phyloP scores from a whole-genome alignment of 2,113 vertebrate genomes.

The Corythaixoides concolor region DNA sequence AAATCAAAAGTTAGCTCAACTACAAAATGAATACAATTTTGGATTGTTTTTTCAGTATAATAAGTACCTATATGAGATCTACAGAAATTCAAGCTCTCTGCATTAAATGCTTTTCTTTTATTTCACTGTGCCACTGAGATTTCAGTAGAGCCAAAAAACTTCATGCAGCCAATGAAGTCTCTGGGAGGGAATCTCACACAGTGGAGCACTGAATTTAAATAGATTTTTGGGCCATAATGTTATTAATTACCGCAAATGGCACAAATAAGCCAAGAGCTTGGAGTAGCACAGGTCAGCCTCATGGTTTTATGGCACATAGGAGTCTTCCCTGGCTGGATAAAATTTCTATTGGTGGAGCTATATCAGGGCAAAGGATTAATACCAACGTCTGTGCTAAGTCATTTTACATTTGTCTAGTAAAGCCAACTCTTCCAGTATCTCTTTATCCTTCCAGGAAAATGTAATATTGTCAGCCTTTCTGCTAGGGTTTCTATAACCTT shows the following conservation, averaged over 20 bases:
- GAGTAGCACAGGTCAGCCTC: not conserved
- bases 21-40: not conserved
- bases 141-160: not conserved
- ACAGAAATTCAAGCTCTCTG: not conserved
- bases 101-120: not conserved
- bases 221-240: not conserved
- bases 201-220: not conserved
- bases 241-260: not conserved
- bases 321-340: not conserved
- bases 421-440: not conserved
- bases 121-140: constrained; percentile 20
- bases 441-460: constrained; percentile 3
- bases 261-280: not conserved
- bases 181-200: not conserved
- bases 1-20: not conserved
- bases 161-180: not conserved
- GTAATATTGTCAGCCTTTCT: not conserved
- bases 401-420: not conserved
- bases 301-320: not conserved
- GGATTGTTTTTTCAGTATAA: not conserved
- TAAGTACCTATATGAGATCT: not conserved
- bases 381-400: not conserved
- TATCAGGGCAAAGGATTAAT: not conserved
- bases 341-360: not conserved
- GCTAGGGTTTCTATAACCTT: not conserved